A percentile compares a stretch with the other conserved stretches of the same genome.
phyloP scores from a whole-genome alignment of 2,888 invertebrate genomes.

The Elmis aenea region DNA sequence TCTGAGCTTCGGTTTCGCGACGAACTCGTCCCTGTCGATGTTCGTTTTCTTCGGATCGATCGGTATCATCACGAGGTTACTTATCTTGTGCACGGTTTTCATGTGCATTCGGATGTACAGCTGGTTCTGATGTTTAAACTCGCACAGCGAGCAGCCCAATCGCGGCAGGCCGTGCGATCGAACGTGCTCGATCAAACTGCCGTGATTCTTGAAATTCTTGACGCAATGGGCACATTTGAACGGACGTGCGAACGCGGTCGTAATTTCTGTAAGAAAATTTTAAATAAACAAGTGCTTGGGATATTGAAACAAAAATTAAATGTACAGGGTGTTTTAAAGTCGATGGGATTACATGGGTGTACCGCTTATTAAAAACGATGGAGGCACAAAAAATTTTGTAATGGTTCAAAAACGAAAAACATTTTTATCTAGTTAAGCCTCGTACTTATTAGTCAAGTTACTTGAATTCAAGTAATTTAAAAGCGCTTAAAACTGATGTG shows the following conservation, averaged over 20 bases:
- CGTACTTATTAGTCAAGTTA: too few relatives aligned
- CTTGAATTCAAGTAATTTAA: too few relatives aligned
- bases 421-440: too few relatives aligned
- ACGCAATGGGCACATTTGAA: constrained; percentile 52
- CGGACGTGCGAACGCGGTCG: constrained; percentile 29
- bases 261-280: too few relatives aligned
- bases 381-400: too few relatives aligned
- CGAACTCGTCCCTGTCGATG: constrained; percentile 47
- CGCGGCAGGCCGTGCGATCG: constrained; percentile 55
- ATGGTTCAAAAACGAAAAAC: too few relatives aligned
- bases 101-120: constrained; percentile 47
- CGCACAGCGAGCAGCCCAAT: constrained; percentile 58
- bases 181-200: constrained; percentile 54
- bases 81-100: constrained; percentile 49
- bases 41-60: constrained; percentile 48
- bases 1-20: constrained; percentile 43
- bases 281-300: too few relatives aligned
- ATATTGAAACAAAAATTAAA: too few relatives aligned
- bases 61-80: constrained; percentile 44
- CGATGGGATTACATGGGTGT: too few relatives aligned
- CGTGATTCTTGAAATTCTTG: constrained; percentile 45
- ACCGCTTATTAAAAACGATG: too few relatives aligned
- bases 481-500: too few relatives aligned
- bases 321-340: too few relatives aligned
- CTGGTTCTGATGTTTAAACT: constrained; percentile 37